phyloP scores from a whole-genome alignment of 2,888 invertebrate genomes.

The Adelognathus sp. region DNA sequence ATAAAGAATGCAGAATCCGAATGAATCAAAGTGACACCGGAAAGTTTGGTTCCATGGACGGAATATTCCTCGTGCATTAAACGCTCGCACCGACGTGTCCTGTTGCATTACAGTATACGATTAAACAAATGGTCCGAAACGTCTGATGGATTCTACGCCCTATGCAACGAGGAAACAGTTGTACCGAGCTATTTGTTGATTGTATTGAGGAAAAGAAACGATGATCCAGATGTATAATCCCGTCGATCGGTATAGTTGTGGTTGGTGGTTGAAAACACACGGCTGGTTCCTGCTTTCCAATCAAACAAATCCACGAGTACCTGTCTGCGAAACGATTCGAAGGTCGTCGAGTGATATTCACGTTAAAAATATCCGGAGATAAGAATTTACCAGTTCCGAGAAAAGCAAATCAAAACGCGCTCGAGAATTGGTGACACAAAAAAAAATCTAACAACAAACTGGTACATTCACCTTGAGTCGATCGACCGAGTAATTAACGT shows the following conservation, averaged over 20 bases:
- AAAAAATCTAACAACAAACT: not conserved
- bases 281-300: constrained; percentile 23
- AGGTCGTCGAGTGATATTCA: not conserved
- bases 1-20: not conserved
- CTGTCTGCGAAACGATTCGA: not conserved
- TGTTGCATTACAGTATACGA: constrained; percentile 37
- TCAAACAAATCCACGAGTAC: not conserved
- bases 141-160: not conserved
- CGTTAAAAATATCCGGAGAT: not conserved
- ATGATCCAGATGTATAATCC: constrained; percentile 43
- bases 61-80: constrained; percentile 36
- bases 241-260: constrained; percentile 51
- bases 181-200: constrained; percentile 54
- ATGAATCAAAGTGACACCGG: not conserved
- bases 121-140: not conserved
- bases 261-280: constrained; percentile 28
- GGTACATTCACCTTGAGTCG: not conserved
- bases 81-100: constrained; percentile 42
- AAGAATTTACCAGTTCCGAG: not conserved
- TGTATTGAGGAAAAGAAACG: constrained; percentile 37
- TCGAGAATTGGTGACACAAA: not conserved
- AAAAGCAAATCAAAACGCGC: not conserved
- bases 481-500: not conserved
- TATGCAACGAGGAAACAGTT: constrained; percentile 32
- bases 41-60: constrained; percentile 3